phyloP scores from a whole-genome alignment of 92 coral and sea anemone species.

The Metridium senile region DNA sequence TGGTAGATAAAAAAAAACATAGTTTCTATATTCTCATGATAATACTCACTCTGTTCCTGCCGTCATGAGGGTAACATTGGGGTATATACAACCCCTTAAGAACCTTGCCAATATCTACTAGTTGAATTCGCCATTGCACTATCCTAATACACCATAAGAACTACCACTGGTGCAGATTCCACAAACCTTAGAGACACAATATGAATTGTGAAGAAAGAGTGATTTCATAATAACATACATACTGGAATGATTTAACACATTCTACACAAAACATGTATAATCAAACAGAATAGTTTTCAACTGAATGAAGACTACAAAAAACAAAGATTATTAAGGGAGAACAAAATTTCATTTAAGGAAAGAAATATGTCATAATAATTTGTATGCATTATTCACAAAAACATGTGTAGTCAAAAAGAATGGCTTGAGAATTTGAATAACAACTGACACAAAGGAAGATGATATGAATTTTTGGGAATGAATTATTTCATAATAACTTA shows the following conservation, averaged over 20 bases:
- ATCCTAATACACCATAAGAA: slow-evolving; percentile 23
- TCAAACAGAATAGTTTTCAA: neutral
- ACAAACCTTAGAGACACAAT: slow-evolving; percentile 43
- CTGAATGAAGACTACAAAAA: neutral
- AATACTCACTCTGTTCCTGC: slow-evolving; percentile 98
- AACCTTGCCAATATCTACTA: slow-evolving; percentile 11
- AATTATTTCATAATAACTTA: neutral
- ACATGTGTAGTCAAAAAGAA: neutral
- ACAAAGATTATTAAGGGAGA: no score
- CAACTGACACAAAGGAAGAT: neutral
- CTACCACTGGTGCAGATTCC: slow-evolving; percentile 9
- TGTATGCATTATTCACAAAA: no score
- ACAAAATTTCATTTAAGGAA: no score
- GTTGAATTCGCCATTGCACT: slow-evolving; percentile 7
- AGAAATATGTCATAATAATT: no score
- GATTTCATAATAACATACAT: neutral
- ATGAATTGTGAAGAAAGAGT: slow-evolving; percentile 10
- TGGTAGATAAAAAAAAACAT: slow-evolving; percentile 12
- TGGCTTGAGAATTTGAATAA: no score
- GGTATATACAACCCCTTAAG: slow-evolving; percentile 46
- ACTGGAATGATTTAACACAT: neutral
- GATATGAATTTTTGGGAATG: neutral
- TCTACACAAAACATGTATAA: neutral
- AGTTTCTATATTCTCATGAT: slow-evolving; percentile 14
- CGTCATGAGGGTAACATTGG: slow-evolving; percentile 81